Evolutionary conservation across 2,888 invertebrate genomes (phyloP).

Genomic region (Loripinus fragilis): DNA sequence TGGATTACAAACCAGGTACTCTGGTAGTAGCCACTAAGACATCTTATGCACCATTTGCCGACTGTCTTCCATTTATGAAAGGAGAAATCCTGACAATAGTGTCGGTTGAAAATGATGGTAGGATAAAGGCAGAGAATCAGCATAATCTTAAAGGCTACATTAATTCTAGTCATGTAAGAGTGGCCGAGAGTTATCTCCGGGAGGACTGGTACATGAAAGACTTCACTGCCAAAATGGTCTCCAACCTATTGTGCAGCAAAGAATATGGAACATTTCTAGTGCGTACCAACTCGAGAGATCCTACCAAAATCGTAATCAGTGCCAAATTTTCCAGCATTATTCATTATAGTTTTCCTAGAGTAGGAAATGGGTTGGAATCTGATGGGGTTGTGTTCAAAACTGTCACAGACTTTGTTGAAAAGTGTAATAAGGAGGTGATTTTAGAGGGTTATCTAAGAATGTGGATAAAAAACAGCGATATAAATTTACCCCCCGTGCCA

Average conservation of each 20-base stretch:
- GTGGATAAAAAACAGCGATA: conserved; percentile 52
- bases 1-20: neutral
- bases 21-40: conserved; percentile 32
- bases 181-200: conserved; percentile 28
- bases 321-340: conserved; percentile 42
- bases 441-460: conserved; percentile 40
- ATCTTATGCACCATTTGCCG: conserved; percentile 39
- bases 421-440: conserved; percentile 39
- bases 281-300: conserved; percentile 40
- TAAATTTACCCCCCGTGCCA: conserved; percentile 34
- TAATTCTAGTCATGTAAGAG: conserved; percentile 29
- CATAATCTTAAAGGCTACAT: conserved; percentile 43
- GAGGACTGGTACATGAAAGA: conserved; percentile 55
- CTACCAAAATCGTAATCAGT: conserved; percentile 49
- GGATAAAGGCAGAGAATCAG: conserved; percentile 37
- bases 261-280: conserved; percentile 47
- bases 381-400: conserved; percentile 40
- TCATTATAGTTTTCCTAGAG: conserved; percentile 50
- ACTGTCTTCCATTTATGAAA: conserved; percentile 48
- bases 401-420: conserved; percentile 49
- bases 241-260: conserved; percentile 24
- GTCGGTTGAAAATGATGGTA: conserved; percentile 14
- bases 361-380: conserved; percentile 45
- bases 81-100: conserved; percentile 45
- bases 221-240: conserved; percentile 52